These are phyloP conservation scores for Dynastes grantii DNA, from an alignment of 2,888 invertebrate genomes.

Conservation along the genomic window DNA sequence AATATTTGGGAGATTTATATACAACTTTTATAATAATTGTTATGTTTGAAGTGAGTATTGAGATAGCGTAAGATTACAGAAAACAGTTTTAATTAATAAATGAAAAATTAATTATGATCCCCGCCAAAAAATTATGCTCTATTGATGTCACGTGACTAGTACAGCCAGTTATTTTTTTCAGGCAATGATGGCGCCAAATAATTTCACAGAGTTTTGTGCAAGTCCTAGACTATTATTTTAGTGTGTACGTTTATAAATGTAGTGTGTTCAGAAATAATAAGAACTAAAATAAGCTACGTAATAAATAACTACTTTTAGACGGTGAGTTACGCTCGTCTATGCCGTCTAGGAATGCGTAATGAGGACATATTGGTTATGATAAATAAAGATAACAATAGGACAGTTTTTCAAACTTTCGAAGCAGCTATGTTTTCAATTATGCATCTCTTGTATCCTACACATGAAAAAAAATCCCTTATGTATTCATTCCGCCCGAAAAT, in stretches of 20 bases:
- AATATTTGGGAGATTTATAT: neutral
- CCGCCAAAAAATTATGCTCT: slow-evolving; percentile 64
- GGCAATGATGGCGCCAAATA: slow-evolving; percentile 75
- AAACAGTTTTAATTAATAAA: slow-evolving; percentile 38
- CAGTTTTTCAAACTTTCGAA: slow-evolving; percentile 52
- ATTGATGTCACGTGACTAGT: slow-evolving; percentile 72
- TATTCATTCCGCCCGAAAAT: slow-evolving; percentile 25
- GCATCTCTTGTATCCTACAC: slow-evolving; percentile 23
- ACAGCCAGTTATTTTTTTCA: slow-evolving; percentile 72
- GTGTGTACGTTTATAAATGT: slow-evolving; percentile 55
- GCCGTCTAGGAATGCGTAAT: slow-evolving; percentile 71
- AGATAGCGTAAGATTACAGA: neutral
- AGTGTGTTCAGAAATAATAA: slow-evolving; percentile 39
- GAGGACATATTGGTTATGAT: slow-evolving; percentile 74
- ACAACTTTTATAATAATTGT: neutral
- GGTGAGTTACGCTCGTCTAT: slow-evolving; percentile 66
- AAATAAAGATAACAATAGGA: slow-evolving; percentile 66
- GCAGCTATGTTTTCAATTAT: slow-evolving; percentile 31
- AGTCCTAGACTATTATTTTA: slow-evolving; percentile 59
- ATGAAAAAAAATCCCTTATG: slow-evolving; percentile 26
- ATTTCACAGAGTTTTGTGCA: slow-evolving; percentile 70
- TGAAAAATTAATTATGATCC: slow-evolving; percentile 53
- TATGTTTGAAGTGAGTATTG: neutral
- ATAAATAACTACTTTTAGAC: slow-evolving; percentile 50
- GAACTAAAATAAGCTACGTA: slow-evolving; percentile 24